A percentile compares a stretch with the other conserved stretches of the same genome.
These are phyloP conservation scores for Drosophila sulfurigaster DNA, from an alignment of 1,140 invertebrate species.

Conservation along the genomic window DNA sequence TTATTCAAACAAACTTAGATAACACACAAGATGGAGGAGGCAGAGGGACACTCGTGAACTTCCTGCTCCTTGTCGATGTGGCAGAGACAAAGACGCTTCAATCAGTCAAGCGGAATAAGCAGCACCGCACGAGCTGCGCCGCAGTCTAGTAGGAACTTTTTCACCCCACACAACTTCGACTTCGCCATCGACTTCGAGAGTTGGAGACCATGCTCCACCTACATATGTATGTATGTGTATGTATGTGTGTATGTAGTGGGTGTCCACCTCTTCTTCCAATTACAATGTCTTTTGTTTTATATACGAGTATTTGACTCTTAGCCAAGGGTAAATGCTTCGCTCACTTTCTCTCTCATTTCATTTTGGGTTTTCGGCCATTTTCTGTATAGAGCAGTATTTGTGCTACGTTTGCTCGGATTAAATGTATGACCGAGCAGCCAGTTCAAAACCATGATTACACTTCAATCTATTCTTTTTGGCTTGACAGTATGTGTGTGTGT, in stretches of 20 bases:
- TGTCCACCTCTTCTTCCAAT: slow-evolving; percentile 58
- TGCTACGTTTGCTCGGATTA: slow-evolving; percentile 79
- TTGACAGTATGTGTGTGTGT: slow-evolving; percentile 22
- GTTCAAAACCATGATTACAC: slow-evolving; percentile 83
- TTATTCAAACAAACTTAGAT: slow-evolving; percentile 84
- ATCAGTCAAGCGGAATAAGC: slow-evolving; percentile 83
- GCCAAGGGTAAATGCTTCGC: slow-evolving; percentile 54
- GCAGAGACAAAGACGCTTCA: slow-evolving; percentile 77
- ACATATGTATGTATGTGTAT: background rate
- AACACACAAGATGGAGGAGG: slow-evolving; percentile 42
- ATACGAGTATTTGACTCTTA: slow-evolving; percentile 45
- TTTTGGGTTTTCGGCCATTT: slow-evolving; percentile 67
- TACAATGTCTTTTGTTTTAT: slow-evolving; percentile 81
- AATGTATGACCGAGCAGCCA: slow-evolving; percentile 78
- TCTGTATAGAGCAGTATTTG: slow-evolving; percentile 45
- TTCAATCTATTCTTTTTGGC: slow-evolving; percentile 75
- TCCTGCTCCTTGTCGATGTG: slow-evolving; percentile 42
- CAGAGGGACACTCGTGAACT: slow-evolving; percentile 20
- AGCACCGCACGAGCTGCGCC: slow-evolving; percentile 70
- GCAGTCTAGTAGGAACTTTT: slow-evolving; percentile 44
- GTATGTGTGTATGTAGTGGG: background rate
- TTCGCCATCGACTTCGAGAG: too few species aligned
- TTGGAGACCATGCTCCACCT: background rate
- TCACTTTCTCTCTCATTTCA: slow-evolving; percentile 75
- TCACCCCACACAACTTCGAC: slow-evolving; percentile 2